Evolutionary conservation across 2,113 vertebrate genomes (phyloP), one percentile per base, ranked within the genome.

Genomic region (Gallinago undulata): DNA sequence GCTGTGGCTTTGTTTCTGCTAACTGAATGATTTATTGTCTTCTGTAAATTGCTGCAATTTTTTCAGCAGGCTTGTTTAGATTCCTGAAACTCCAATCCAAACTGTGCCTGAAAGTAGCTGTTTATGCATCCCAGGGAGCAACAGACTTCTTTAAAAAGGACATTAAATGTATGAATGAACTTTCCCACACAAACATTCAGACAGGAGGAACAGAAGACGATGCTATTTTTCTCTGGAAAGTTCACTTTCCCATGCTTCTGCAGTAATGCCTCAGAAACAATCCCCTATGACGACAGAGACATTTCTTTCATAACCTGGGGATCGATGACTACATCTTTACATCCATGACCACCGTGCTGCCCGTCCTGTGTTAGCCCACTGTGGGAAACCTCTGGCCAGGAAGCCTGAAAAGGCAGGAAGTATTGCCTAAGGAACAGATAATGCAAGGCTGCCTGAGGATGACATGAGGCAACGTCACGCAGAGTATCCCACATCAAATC

Each of bases 21-120:
- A 47, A 64, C 63, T 80, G 84, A 90, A 87, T 83, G 53, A 87
- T 93, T 87, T 91, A 69, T 69, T 91, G 87, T 82, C 59, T 81
- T 92, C 66, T 45, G 24, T 47, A 92, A 87, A 93, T 84, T 67
- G 68, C 60, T 55, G 68, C 25, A 76, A 39, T 89, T 77, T 92
- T 92, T 90, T 62, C 55, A 90, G 55, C 56, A 70, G 62, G 68
- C 55, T 86, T 95, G 35, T 81, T 93, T 55, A 56, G 48, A 94
- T 93, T 93, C 70, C 87, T 83, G 48, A 91, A 85, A 51, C 48
- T 67, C 47, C 0, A 1, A 75, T 43, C 72, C 18, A 60, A 93
- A 60, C 39, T 79, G 39, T 72, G 39, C 73, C 51, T 70, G 66
- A 74, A 90, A 92, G 51, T 48, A 77, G 87, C 31, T 70, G 59